A percentile compares a stretch with the other conserved stretches of the same genome.
Conservation (phyloP, 2,888 invertebrate genomes). For the Andrena minutula region DNA sequence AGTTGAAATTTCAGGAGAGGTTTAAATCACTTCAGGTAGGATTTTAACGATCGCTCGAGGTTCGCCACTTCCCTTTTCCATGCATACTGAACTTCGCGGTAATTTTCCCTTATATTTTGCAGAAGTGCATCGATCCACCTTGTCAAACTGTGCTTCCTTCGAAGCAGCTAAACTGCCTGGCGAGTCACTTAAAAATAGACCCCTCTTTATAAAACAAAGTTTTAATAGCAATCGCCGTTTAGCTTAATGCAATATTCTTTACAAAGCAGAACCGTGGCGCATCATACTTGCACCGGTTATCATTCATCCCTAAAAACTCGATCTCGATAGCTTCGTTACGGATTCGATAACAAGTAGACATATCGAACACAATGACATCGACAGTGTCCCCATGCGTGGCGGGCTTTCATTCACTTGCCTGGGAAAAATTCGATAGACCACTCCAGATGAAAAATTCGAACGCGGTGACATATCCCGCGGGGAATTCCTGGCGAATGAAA, state of each 20-base stretch:
- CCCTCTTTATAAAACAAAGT: background rate
- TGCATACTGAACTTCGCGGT: background rate
- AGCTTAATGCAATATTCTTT: too few relatives aligned
- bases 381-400: background rate
- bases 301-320: background rate
- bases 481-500: conserved; percentile 10
- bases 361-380: background rate
- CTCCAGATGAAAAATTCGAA: background rate
- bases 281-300: too few relatives aligned
- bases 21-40: conserved; percentile 5
- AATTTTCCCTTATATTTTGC: conserved; percentile 17
- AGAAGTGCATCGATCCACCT: conserved; percentile 27
- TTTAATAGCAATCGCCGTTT: background rate
- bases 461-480: background rate
- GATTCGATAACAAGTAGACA: background rate
- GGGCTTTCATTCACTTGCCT: background rate
- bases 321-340: background rate
- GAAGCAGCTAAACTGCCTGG: background rate
- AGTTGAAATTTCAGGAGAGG: background rate
- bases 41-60: conserved; percentile 23
- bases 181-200: conserved; percentile 33
- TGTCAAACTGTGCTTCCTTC: conserved; percentile 13
- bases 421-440: background rate
- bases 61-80: conserved; percentile 1
- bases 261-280: too few relatives aligned